phyloP scores from a whole-genome alignment of 2,888 invertebrate genomes.

The Tetranychus piercei region DNA sequence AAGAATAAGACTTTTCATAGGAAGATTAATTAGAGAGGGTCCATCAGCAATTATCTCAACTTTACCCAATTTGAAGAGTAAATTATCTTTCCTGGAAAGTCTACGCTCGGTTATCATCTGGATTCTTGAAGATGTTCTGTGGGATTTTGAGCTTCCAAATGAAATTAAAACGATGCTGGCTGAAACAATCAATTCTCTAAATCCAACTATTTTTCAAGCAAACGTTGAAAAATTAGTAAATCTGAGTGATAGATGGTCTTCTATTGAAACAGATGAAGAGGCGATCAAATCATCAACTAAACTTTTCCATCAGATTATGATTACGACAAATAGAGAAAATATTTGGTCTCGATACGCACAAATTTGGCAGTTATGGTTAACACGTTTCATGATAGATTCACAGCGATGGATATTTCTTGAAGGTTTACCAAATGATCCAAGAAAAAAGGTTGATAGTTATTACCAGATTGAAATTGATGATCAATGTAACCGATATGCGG shows the following conservation, averaged over 20 bases:
- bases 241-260: background rate
- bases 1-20: background rate
- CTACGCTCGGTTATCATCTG: background rate
- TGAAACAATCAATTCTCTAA: background rate
- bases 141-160: background rate
- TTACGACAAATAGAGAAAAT: background rate
- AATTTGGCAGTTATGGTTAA: background rate
- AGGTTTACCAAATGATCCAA: background rate
- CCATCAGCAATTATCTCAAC: background rate
- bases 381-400: background rate
- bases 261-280: background rate
- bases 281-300: background rate
- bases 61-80: background rate
- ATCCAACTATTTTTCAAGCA: background rate
- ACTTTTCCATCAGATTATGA: background rate
- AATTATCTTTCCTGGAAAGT: background rate
- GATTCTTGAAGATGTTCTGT: background rate
- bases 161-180: background rate
- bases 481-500: background rate
- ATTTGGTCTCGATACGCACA: background rate
- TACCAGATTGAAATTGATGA: background rate
- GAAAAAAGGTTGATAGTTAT: background rate
- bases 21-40: background rate
- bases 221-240: background rate
- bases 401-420: background rate